phyloP scores from a whole-genome alignment of 2,888 invertebrate species.

The Hemistola chrysoprasaria region DNA sequence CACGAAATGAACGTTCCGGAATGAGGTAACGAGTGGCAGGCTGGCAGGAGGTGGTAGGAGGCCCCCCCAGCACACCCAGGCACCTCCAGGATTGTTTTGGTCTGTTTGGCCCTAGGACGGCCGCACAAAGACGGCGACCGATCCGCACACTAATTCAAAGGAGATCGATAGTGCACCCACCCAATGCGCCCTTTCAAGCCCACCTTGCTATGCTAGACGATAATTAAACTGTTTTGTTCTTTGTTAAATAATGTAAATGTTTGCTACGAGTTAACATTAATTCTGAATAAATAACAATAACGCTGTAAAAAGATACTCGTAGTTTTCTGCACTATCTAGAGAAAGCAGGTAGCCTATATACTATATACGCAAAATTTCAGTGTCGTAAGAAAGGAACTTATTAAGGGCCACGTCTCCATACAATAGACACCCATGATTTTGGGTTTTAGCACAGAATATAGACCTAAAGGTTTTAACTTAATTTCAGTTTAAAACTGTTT shows the following conservation, averaged over 20 bases:
- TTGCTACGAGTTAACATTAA: neutral
- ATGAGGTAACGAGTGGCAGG: constrained; percentile 62
- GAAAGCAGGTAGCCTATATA: no score
- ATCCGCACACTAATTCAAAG: constrained; percentile 81
- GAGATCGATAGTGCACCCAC: constrained; percentile 80
- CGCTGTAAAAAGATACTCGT: no score
- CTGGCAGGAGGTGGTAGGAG: constrained; percentile 46
- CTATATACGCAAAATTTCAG: no score
- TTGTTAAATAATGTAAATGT: constrained; percentile 7
- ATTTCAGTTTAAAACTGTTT: no score
- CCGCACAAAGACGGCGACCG: constrained; percentile 79
- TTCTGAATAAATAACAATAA: no score
- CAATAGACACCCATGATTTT: no score
- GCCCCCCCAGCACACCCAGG: constrained; percentile 17
- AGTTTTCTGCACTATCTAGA: no score
- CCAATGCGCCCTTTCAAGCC: constrained; percentile 70
- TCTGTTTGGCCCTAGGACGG: constrained; percentile 80
- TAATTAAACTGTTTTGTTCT: constrained; percentile 67
- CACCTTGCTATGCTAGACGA: constrained; percentile 55
- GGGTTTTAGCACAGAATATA: no score
- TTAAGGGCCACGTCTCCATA: no score
- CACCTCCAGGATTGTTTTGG: constrained; percentile 69
- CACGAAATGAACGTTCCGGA: constrained; percentile 51
- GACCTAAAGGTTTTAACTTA: no score
- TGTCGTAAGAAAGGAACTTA: no score